A percentile compares a stretch with the other conserved stretches of the same genome.
Evolutionary conservation across 2,113 vertebrate genomes (phyloP).

Genomic region (Cromileptes altivelis): DNA sequence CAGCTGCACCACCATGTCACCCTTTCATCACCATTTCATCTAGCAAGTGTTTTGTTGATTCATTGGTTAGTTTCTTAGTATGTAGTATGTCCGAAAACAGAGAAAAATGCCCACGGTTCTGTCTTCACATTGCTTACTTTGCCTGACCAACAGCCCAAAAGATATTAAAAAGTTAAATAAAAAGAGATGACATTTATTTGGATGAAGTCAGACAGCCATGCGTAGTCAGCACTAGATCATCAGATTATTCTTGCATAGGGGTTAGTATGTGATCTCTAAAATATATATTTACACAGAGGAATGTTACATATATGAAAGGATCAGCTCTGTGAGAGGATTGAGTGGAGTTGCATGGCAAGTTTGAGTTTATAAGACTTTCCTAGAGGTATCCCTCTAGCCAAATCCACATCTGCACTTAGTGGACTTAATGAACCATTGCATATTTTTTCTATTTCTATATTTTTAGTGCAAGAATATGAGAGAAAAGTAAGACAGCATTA

Average conservation of each 20-base stretch:
- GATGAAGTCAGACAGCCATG: background rate
- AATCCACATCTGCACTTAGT: conserved; percentile 15
- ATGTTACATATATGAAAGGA: background rate
- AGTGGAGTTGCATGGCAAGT: background rate
- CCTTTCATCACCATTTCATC: background rate
- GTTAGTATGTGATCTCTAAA: background rate
- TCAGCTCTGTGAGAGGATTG: background rate
- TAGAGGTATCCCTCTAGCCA: conserved; percentile 1
- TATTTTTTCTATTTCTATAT: too few species aligned
- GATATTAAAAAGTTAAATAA: background rate
- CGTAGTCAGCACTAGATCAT: background rate
- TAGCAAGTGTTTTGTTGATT: background rate
- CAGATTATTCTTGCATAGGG: background rate
- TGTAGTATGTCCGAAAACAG: background rate
- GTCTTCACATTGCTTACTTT: too few species aligned
- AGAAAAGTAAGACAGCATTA: background rate
- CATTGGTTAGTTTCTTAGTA: background rate
- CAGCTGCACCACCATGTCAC: too few species aligned
- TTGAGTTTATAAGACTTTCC: conserved; percentile 14
- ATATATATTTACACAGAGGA: background rate
- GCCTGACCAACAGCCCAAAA: background rate
- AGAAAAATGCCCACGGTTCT: too few species aligned
- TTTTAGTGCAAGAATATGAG: background rate
- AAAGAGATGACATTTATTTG: background rate
- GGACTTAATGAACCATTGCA: background rate